Conservation (phyloP, 2,797 vertebrate genomes). For the Acanthiza pusilla region DNA sequence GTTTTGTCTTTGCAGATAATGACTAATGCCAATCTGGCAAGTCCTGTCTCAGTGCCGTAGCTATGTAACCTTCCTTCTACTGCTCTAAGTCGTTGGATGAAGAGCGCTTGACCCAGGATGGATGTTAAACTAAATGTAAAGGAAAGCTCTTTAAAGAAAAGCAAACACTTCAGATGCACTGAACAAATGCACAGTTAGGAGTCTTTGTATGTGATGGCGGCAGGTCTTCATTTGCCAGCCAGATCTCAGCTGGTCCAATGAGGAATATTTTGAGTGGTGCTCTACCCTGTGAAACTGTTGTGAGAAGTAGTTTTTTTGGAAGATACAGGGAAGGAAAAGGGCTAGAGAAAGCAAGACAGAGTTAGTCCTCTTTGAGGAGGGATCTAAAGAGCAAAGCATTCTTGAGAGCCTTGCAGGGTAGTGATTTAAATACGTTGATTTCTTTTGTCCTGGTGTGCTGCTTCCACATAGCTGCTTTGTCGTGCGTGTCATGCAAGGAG, state of each 20-base stretch:
- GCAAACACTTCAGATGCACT: background rate
- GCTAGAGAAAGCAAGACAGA: background rate
- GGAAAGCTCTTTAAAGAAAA: background rate
- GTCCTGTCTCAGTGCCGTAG: background rate
- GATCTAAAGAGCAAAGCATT: background rate
- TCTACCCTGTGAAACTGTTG: background rate
- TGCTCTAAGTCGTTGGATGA: background rate
- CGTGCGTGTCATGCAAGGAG: background rate
- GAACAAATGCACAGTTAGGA: background rate
- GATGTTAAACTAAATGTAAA: background rate
- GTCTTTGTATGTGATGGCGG: background rate
- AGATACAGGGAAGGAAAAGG: background rate
- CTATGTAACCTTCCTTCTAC: background rate
- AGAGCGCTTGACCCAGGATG: background rate
- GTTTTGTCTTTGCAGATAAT: background rate
- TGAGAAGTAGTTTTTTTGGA: background rate
- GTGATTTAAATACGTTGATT: background rate
- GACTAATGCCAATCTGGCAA: background rate
- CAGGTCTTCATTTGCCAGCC: background rate
- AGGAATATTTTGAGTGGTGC: background rate
- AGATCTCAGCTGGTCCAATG: background rate
- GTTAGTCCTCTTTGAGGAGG: background rate
- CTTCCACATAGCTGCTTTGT: background rate
- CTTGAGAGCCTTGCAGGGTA: background rate
- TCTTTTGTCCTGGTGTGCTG: constrained; percentile 7